Base-by-base conservation (phyloP, 2,113 vertebrate genomes). In the Varanus komodoensis region DNA sequence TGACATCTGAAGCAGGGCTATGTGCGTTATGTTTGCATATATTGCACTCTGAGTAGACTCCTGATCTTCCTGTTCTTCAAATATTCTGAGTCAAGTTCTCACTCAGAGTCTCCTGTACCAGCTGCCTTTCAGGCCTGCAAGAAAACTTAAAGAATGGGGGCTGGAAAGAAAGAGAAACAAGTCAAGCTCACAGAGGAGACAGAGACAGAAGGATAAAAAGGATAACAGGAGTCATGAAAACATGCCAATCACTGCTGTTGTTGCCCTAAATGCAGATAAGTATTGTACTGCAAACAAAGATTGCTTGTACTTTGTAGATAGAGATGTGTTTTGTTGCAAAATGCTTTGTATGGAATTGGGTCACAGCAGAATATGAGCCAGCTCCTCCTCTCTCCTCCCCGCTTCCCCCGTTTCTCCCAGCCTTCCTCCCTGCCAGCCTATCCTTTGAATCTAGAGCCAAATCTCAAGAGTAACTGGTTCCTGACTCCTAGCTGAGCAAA, bases 311-410 rank as follows among this genome's bases (percentile, higher is more conserved):
- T 92, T 96, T 96, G 95, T 95, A 96, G 96, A 96, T 96, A 96
- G 93, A 96, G 95, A 94, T 52, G 74, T 95, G 94, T 95, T 96
- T 96, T 95, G 95, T 96, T 96, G 94, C 93, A 95, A 94, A 94
- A 94, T 96, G 95, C 94, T 96, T 96, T 96, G 95, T 96, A 96
- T 95, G 95, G 95, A 96, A 96, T 92, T 96, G 95, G 96, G 95
- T 96, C 95, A 96, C 92, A 94, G 94, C 89, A 96, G 93, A 96
- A 93, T 91, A 94, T 85, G 92, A 96, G 95, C 94, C 95, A 96
- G 79, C 79, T 94, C 92, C 87, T 88, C 92, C 87, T 25, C 74
- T 0, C 64, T 4, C 0, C 91, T 15, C 64, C 84, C 25, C 32
- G 38, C 27, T n/a, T 32, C 95, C 52, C 4, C 91, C 94, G 3